Evolutionary conservation across 2,888 invertebrate genomes (phyloP).

Genomic region (Dicycla oo): DNA sequence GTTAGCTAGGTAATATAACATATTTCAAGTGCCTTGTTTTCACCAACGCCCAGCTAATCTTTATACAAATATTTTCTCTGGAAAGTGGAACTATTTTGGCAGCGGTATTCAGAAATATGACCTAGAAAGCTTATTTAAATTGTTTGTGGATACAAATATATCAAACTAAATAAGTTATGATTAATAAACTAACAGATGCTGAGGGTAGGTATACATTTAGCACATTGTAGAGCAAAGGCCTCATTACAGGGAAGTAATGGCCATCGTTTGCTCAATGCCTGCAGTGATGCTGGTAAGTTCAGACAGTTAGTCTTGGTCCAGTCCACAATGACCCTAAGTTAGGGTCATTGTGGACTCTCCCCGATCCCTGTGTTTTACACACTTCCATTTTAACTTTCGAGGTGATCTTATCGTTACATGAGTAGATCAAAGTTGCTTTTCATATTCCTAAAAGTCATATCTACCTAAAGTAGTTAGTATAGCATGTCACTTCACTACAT

Average conservation of each 20-base stretch:
- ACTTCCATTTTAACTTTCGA: conserved; percentile 24
- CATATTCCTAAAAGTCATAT: too few relatives aligned
- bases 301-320: background rate
- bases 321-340: background rate
- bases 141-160: conserved; percentile 28
- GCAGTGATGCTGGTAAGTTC: background rate
- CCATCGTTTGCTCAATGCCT: background rate
- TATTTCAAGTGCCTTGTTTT: conserved; percentile 27
- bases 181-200: background rate
- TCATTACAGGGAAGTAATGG: background rate
- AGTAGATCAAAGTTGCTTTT: background rate
- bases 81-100: conserved; percentile 52
- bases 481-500: too few relatives aligned
- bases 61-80: conserved; percentile 35
- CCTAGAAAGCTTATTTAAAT: conserved; percentile 53
- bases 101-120: conserved; percentile 42
- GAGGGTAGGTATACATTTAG: background rate
- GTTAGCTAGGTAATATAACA: conserved; percentile 30
- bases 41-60: conserved; percentile 25
- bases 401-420: background rate
- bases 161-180: conserved; percentile 17
- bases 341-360: background rate
- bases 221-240: background rate
- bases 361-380: background rate
- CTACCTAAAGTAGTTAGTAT: background rate